Evolutionary conservation across 2,797 vertebrate genomes (phyloP).

Genomic region (Pseudochromis fuscus): DNA sequence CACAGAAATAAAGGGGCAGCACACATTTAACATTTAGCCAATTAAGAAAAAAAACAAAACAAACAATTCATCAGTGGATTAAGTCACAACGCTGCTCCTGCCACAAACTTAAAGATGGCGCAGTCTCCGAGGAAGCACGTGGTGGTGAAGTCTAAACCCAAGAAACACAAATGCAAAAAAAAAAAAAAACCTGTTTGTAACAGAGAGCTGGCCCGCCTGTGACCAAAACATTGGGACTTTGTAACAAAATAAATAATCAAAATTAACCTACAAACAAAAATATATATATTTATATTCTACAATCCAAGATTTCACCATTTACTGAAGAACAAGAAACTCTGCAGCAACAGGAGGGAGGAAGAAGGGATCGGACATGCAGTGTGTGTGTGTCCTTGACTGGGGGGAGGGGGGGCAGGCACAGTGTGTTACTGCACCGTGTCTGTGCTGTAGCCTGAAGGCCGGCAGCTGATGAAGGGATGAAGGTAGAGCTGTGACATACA

Average conservation of each 20-base stretch:
- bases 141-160: slow-evolving; percentile 7
- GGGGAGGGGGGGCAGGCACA: not conserved
- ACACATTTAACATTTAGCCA: slow-evolving; percentile 19
- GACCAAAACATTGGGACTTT: slow-evolving; percentile 51
- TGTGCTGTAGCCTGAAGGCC: slow-evolving; percentile 6
- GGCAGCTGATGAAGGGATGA: slow-evolving; percentile 20
- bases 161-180: slow-evolving; percentile 32
- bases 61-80: not conserved
- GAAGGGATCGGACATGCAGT: not conserved
- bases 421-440: slow-evolving; percentile 9
- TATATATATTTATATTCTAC: slow-evolving; percentile 50
- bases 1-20: slow-evolving; percentile 14
- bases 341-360: slow-evolving; percentile 50
- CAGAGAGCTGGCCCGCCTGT: slow-evolving; percentile 70
- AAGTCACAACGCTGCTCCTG: slow-evolving; percentile 31
- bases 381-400: not conserved
- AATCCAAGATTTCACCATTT: slow-evolving; percentile 47
- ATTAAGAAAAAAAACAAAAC: slow-evolving; percentile 13
- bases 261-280: slow-evolving; percentile 60
- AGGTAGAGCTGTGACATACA: slow-evolving; percentile 24
- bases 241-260: slow-evolving; percentile 80
- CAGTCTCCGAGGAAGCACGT: slow-evolving; percentile 61
- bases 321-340: slow-evolving; percentile 46
- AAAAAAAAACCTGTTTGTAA: slow-evolving; percentile 21
- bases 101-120: slow-evolving; percentile 13